Conservation (phyloP, 2,113 vertebrate species). For the Axis porcinus region DNA sequence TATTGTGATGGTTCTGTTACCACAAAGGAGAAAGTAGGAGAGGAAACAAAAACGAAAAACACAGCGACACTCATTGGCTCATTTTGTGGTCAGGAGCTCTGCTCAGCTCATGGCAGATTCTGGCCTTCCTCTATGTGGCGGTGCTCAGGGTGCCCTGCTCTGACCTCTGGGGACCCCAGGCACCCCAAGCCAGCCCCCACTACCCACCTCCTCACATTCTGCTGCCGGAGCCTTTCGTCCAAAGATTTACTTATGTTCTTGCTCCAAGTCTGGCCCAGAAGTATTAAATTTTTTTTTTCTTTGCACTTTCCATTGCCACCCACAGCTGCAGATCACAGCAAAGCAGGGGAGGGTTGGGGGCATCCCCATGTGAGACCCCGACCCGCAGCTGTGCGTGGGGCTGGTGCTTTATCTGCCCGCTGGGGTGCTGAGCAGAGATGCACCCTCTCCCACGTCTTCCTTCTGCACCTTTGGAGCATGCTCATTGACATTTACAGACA, state of each 20-base stretch:
- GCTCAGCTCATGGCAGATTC: accelerated
- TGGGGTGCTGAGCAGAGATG: accelerated
- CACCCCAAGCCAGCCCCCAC: neutral
- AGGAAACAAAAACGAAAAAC: neutral
- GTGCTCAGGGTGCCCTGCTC: neutral
- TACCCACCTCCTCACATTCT: neutral
- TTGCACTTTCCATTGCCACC: neutral
- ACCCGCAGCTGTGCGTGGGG: accelerated
- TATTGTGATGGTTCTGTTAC: too few species aligned
- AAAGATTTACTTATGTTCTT: too few species aligned
- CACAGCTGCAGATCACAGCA: neutral
- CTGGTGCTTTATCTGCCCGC: accelerated
- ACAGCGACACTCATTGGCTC: accelerated
- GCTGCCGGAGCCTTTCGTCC: neutral
- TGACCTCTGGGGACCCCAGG: neutral
- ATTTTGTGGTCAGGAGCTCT: accelerated
- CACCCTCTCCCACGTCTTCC: accelerated
- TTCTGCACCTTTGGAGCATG: neutral
- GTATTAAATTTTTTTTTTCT: too few species aligned
- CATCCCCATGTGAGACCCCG: accelerated
- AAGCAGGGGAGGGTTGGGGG: neutral
- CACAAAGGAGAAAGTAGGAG: neutral
- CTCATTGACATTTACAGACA: neutral
- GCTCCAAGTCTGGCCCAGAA: neutral
- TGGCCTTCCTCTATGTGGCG: accelerated